Evolutionary conservation across 2,888 invertebrate genomes (phyloP), one percentile per base, ranked within the genome.

Genomic region (Diaprepes abbreviatus): DNA sequence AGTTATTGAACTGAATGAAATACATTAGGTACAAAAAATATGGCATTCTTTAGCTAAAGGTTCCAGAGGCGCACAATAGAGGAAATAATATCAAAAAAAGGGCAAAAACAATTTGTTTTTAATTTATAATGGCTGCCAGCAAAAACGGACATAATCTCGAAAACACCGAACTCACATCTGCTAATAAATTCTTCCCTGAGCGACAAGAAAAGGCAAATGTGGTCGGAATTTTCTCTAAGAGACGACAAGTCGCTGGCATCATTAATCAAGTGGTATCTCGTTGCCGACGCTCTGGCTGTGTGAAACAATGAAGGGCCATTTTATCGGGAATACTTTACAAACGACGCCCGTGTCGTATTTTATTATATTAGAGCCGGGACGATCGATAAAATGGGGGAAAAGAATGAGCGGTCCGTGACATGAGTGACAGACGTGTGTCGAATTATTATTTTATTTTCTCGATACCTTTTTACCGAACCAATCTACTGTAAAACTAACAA

Each of bases 251-350:
- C 66, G 60, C 69, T 65, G 69, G 69, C 72, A 67, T 74, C 77
- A 78, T 78, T 77, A 78, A 77, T 78, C 78, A 77, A 72, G 66
- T 58, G 68, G 66, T 75, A 76, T 75, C 76, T 77, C 75, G 67
- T 74, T 33, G 60, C 48, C 60, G 59, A 66, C 74, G 74, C 68
- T 45, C 71, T 62, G 73, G 68, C 73, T 75, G 74, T 76, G 75
- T 77, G 77, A 78, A 78, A 78, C 78, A 79, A 79, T 78, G 77
- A 79, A 75, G 75, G 74, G 72, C 74, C 73, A 74, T 76, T 76
- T 78, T 77, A 78, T 78, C 76, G 74, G 73, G 71, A 76, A 76
- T 76, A 76, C 75, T 76, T 72, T 70, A 72, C 72, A 71, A 71
- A 72, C 69, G 72, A 74, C 72, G 69, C 70, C 63, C 72, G 66